Evolutionary conservation across 2,888 invertebrate genomes (phyloP).

Genomic region (Limulus polyphemus): DNA sequence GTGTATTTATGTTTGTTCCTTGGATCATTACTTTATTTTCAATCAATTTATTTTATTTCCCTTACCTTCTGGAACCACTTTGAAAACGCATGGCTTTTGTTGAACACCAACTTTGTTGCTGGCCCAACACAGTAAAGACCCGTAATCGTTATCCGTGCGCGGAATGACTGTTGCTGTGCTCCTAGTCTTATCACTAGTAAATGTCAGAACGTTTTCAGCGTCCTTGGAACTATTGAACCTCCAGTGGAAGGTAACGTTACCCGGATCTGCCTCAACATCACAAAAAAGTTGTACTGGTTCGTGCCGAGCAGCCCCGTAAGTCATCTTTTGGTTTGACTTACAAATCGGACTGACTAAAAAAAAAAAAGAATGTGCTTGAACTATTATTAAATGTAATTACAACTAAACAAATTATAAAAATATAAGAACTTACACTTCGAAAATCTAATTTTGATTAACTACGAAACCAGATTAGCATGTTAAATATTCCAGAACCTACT

Average conservation of each 20-base stretch:
- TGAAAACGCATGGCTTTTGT: slow-evolving; percentile 73
- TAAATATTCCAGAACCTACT: too few relatives aligned
- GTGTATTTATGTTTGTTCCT: too few relatives aligned
- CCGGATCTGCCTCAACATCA: slow-evolving; percentile 75
- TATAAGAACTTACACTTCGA: too few relatives aligned
- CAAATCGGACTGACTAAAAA: slow-evolving; percentile 75
- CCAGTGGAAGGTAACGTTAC: slow-evolving; percentile 76
- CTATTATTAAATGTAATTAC: too few relatives aligned
- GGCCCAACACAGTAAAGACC: slow-evolving; percentile 73
- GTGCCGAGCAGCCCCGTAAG: slow-evolving; percentile 79
- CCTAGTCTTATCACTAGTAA: slow-evolving; percentile 57
- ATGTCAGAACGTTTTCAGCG: slow-evolving; percentile 28
- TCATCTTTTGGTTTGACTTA: slow-evolving; percentile 63
- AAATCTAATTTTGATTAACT: too few relatives aligned
- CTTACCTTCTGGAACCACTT: slow-evolving; percentile 77
- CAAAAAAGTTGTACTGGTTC: slow-evolving; percentile 54
- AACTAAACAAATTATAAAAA: too few relatives aligned
- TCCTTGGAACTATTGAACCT: slow-evolving; percentile 69
- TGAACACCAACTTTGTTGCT: slow-evolving; percentile 72
- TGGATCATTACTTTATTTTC: too few relatives aligned
- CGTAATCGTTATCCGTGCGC: slow-evolving; percentile 77
- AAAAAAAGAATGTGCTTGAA: background rate
- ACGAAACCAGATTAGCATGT: too few relatives aligned
- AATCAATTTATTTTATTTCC: background rate
- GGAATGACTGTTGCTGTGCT: slow-evolving; percentile 76